These are phyloP conservation scores for Antennarius maculatus DNA, from an alignment of 2,797 vertebrate species.

Conservation along the genomic window DNA sequence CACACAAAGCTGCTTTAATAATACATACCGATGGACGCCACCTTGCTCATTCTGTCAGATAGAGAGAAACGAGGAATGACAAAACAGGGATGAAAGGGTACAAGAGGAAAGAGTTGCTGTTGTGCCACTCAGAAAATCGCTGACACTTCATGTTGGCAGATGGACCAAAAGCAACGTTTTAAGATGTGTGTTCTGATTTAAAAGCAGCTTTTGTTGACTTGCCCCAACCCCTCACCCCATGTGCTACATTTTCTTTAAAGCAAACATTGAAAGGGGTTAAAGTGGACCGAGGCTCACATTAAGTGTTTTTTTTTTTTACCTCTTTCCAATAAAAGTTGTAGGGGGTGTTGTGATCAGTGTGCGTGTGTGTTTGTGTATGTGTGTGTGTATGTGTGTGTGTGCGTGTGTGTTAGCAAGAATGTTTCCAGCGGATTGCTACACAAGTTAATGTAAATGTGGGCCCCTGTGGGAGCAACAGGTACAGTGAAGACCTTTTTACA, in stretches of 20 bases:
- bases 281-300: background rate
- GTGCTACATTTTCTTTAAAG: slow-evolving; percentile 14
- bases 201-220: slow-evolving; percentile 20
- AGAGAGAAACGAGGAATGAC: slow-evolving; percentile 41
- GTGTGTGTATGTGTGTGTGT: no score
- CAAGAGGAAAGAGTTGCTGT: slow-evolving; percentile 5
- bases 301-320: background rate
- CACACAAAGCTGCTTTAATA: slow-evolving; percentile 64
- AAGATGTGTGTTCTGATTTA: slow-evolving; percentile 38
- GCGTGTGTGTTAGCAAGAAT: no score
- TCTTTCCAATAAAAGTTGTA: no score
- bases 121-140: slow-evolving; percentile 60
- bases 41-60: slow-evolving; percentile 41
- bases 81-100: slow-evolving; percentile 38
- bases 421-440: no score
- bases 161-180: slow-evolving; percentile 36
- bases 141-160: slow-evolving; percentile 56
- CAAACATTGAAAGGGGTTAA: slow-evolving; percentile 1
- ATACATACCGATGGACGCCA: slow-evolving; percentile 58
- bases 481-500: no score
- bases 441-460: no score
- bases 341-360: no score
- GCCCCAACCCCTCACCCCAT: background rate
- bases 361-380: no score
- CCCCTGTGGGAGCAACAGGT: no score